Evolutionary conservation across 2,888 invertebrate species (phyloP), one percentile per base, ranked within the genome.

Genomic region (Orgyia antiqua): DNA sequence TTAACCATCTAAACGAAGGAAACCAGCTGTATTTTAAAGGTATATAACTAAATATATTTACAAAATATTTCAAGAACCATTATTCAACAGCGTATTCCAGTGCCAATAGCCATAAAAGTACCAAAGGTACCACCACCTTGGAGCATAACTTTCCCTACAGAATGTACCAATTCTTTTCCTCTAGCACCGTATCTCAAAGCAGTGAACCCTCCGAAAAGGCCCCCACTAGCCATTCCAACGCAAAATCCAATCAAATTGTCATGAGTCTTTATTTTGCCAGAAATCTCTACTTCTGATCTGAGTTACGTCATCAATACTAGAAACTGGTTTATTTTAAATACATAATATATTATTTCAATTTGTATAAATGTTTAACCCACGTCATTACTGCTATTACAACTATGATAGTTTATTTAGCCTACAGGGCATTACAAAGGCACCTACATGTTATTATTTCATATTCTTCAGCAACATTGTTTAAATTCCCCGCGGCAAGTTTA

Each of bases 101-200:
- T 93, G 58, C 94, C 95, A 45, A 95, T 94, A 13, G 94, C 96
- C 96, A 99, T 97, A 78, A 99, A 99, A 29, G 97, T 96, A 20
- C 99, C 99, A 77, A 99, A 99, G 17, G 98, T 98, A 33, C 97
- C 98, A 24, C 98, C 98, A 45, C 97, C 97, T 87, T 98, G 98
- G 27, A 98, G 57, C 97, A 98, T 98, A 8, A 95, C 93, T 90
- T 98, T 99, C 20, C 98, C 98, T 17, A 98, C 95, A 52, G 93
- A 95, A 74, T 95, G 94, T 27, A 98, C 91, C 31, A 99, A 79
- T 78, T 98, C 98, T 53, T 94, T 88, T 18, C 98, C 98, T 75
- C 98, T 88, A 25, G 97, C 86, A 31, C 98, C 98, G 69, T 94
- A 93, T 82, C 98, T 98, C 45, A 98, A 87, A 27, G 97, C 97